Conservation (phyloP, 2,113 vertebrate genomes). For the Ictidomys tridecemlineatus region DNA sequence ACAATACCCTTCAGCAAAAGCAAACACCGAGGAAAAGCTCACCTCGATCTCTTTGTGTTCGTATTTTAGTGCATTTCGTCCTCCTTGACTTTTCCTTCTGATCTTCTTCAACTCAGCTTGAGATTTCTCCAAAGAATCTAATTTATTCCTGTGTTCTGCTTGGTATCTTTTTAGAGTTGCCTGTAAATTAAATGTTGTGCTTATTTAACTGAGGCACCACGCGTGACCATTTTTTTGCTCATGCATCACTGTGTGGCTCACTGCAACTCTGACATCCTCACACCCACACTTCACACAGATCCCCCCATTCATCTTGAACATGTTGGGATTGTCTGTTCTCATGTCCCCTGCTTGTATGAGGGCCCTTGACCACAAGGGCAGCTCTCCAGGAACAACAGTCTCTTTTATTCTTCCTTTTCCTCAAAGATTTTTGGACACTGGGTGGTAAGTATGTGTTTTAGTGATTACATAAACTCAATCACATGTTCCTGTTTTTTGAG, state of each 20-base stretch:
- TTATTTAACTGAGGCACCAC: background rate
- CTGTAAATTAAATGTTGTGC: conserved; percentile 85
- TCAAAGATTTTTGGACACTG: background rate
- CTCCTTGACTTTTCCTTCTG: conserved; percentile 95
- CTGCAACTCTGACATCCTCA: too few species aligned
- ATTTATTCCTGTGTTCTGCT: conserved; percentile 94
- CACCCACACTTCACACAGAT: background rate
- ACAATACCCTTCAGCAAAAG: background rate
- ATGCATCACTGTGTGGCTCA: too few species aligned
- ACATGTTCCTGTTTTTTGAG: background rate
- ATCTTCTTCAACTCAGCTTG: conserved; percentile 97
- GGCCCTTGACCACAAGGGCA: background rate
- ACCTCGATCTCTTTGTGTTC: conserved; percentile 96
- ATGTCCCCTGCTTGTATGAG: background rate
- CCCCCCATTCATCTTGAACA: too few species aligned
- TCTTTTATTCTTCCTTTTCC: background rate
- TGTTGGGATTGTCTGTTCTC: background rate
- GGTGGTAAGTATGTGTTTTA: background rate
- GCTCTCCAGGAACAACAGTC: background rate
- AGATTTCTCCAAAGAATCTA: conserved; percentile 96
- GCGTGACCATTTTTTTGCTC: accelerated
- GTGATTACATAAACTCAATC: background rate
- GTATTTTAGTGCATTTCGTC: conserved; percentile 93
- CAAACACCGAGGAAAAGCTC: background rate
- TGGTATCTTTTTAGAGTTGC: conserved; percentile 98